Percentiles rank a stretch among this genome's conserved stretches.
phyloP scores from a whole-genome alignment of 2,113 vertebrate species.

The Gopherus evgoodei region DNA sequence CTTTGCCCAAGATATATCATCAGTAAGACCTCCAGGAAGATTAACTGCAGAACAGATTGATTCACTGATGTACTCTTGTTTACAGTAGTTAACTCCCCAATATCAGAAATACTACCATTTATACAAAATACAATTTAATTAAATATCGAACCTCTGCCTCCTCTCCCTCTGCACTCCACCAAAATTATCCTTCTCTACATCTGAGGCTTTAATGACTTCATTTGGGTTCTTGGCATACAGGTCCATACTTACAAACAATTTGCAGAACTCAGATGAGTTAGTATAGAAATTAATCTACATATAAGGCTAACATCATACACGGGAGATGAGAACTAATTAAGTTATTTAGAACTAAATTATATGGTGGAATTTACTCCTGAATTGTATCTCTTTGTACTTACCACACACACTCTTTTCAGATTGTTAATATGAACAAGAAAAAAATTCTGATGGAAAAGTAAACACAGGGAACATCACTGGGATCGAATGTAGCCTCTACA shows the following conservation, averaged over 20 bases:
- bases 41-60: rapidly evolving
- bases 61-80: rapidly evolving
- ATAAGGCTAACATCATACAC: too few species aligned
- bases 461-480: background rate
- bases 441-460: background rate
- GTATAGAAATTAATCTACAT: too few species aligned
- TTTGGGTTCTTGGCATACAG: background rate
- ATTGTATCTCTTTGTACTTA: background rate
- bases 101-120: background rate
- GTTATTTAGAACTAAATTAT: background rate
- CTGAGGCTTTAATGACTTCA: background rate
- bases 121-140: background rate
- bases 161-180: background rate
- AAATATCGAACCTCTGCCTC: background rate
- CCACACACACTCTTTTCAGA: background rate
- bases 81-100: background rate
- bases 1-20: background rate
- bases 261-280: background rate
- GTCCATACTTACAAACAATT: background rate
- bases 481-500: background rate
- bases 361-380: background rate
- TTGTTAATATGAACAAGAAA: background rate
- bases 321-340: background rate
- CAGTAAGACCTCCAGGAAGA: background rate
- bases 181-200: background rate